phyloP scores from a whole-genome alignment of 2,888 invertebrate genomes.

The Dione vanillae region DNA sequence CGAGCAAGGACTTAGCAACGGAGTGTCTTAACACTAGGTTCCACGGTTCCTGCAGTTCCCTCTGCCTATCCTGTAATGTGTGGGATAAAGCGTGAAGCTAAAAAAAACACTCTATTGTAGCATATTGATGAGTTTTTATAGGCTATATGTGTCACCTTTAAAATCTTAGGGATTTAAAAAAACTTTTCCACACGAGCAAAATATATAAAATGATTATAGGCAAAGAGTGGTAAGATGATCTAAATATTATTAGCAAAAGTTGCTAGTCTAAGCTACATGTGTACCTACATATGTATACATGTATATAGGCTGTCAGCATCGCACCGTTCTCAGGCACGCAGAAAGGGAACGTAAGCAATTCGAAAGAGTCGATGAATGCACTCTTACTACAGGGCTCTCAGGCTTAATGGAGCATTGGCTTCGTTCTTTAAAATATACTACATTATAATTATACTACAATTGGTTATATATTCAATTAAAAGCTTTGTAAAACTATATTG shows the following conservation, averaged over 20 bases:
- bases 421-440: slow-evolving; percentile 22
- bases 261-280: not conserved
- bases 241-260: not conserved
- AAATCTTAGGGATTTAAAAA: no score
- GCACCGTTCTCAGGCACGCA: slow-evolving; percentile 51
- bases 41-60: no score
- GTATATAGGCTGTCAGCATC: slow-evolving; percentile 54
- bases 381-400: slow-evolving; percentile 76
- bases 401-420: slow-evolving; percentile 58
- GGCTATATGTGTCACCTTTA: no score
- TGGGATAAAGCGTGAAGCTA: no score
- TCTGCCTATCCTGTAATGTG: no score
- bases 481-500: not conserved
- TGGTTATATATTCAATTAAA: not conserved
- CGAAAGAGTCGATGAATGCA: slow-evolving; percentile 80
- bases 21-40: no score
- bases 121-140: no score
- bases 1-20: no score
- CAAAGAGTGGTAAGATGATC: no score
- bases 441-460: not conserved
- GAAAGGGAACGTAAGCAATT: slow-evolving; percentile 69
- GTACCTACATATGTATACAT: slow-evolving; percentile 52
- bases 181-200: no score
- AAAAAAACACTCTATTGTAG: no score
- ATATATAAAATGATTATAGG: no score